These are phyloP conservation scores for Tribolium madens DNA, from an alignment of 1,140 invertebrate species.

Conservation along the genomic window DNA sequence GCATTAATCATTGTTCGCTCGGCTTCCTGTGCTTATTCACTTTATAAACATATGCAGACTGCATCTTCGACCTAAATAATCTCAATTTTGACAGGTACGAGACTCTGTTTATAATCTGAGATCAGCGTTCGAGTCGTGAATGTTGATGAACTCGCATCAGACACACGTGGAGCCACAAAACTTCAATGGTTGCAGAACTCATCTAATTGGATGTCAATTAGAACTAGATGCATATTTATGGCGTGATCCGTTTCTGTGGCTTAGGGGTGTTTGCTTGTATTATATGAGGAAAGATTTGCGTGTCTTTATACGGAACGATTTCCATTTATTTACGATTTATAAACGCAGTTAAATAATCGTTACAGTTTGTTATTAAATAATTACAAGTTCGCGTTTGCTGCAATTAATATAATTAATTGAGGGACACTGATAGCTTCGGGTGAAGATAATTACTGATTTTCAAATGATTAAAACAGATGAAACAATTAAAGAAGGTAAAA, in stretches of 20 bases:
- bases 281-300: background rate
- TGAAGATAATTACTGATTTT: background rate
- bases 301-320: conserved; percentile 15
- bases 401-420: conserved; percentile 29
- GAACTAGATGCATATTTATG: conserved; percentile 22
- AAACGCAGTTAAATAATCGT: conserved; percentile 3
- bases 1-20: conserved; percentile 30
- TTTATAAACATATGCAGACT: conserved; percentile 1
- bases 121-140: background rate
- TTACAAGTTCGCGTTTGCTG: conserved; percentile 6
- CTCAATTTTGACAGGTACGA: conserved; percentile 13
- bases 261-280: conserved; percentile 7
- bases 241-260: conserved; percentile 9
- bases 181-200: background rate
- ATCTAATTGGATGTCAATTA: conserved; percentile 18
- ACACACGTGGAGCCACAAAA: background rate
- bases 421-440: conserved; percentile 6
- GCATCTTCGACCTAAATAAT: conserved; percentile 19
- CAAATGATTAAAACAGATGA: background rate
- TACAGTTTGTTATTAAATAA: conserved; percentile 18
- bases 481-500: no score
- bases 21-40: conserved; percentile 30
- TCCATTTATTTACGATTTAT: conserved; percentile 21
- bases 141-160: conserved; percentile 17
- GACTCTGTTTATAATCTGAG: background rate